These are phyloP conservation scores for Dynastes maya DNA, from an alignment of 2,888 invertebrate genomes.

Conservation along the genomic window DNA sequence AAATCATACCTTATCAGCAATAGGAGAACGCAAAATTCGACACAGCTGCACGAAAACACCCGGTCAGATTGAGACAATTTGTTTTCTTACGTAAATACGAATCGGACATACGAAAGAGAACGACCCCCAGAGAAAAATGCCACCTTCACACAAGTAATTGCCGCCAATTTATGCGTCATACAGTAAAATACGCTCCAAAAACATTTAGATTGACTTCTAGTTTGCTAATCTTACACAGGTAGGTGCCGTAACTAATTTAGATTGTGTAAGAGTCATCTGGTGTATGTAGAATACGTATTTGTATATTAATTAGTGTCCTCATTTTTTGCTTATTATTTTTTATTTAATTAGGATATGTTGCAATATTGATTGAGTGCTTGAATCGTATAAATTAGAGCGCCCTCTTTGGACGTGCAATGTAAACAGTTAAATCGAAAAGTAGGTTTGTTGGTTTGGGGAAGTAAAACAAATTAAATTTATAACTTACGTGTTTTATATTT, in stretches of 20 bases:
- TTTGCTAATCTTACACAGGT: slow-evolving; percentile 2
- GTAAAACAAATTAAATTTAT: slow-evolving; percentile 11
- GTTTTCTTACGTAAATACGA: slow-evolving; percentile 2
- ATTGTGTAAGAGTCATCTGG: slow-evolving; percentile 26
- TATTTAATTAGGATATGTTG: no score
- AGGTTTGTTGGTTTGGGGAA: no score
- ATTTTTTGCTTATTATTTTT: not conserved
- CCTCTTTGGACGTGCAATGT: no score
- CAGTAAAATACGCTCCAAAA: not conserved
- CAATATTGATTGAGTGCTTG: no score
- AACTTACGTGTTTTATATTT: slow-evolving; percentile 49
- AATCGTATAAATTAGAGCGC: no score
- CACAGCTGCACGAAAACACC: no score
- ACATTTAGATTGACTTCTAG: slow-evolving; percentile 4
- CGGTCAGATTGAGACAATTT: not conserved
- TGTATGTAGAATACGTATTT: not conserved
- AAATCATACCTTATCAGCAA: no score
- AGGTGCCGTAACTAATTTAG: not conserved
- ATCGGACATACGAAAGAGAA: not conserved
- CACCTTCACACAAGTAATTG: slow-evolving; percentile 8
- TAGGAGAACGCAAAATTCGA: no score
- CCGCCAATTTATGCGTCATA: slow-evolving; percentile 11
- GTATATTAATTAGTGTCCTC: not conserved
- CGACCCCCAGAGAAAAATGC: not conserved
- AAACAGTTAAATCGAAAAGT: no score